Base-by-base conservation (phyloP, 2,113 vertebrate genomes). In the Clupea harengus region DNA sequence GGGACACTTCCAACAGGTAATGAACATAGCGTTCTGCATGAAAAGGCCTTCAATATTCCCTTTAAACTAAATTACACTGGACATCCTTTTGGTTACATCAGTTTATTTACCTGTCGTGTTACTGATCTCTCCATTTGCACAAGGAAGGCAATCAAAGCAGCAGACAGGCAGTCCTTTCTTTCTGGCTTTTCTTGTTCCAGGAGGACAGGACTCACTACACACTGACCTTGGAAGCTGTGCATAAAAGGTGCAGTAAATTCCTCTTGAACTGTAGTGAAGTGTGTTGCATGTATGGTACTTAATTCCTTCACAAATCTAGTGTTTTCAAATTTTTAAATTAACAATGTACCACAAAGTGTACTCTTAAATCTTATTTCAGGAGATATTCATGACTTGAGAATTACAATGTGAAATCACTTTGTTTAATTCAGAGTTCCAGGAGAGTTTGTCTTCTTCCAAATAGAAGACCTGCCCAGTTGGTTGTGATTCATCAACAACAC, bases 131-230 rank as follows among this genome's bases (percentile, higher is more conserved):
- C 96, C 96, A 54, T 95, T 94, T 81, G 94, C 94, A 88, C 95
- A 96, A 1, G 83, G 92, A 22, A 96, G 90, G 78, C 95, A 96
- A 82, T 96, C 93, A 85, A 95, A 97, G 89, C 95, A 96, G 83
- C 95, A 96, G 25, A 89, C 83, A 0, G 95, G 94, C 81, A 96
- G 85, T 6, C 94, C 93, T 3, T 95, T 94, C 32, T 82, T 91
- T 87, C 91, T 92, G 45, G 94, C 94, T 85, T 93, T 94, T 47
- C 90, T 85, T 6, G 93, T 95, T 13, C 95, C 95, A 20, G 94
- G 92, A 47, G 83, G 90, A 82, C 96, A 96, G 45, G 91, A 90
- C 22, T 95, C 90, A 54, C 94, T 95, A 82, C 95, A 96, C 32
- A 95, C 90, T 6, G 94, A 96, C 1, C 45, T 85, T 0, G 93